Base-by-base conservation (phyloP, 2,888 invertebrate genomes). In the Uloborus plumipes region DNA sequence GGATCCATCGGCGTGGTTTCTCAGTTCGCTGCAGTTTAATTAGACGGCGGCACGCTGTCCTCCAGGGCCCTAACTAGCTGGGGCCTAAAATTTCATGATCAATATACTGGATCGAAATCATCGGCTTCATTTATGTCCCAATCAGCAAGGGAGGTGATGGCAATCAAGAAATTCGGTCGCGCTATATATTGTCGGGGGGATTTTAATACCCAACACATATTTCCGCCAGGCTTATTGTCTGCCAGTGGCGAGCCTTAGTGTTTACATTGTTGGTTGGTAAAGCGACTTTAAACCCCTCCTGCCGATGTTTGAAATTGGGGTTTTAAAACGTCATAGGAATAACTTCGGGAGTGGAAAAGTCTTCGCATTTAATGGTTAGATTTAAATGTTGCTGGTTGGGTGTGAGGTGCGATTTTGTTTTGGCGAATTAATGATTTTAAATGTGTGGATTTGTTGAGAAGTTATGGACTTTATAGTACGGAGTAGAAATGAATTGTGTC, bases 91-190 rank as follows among this genome's bases (percentile, higher is more conserved):
- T 72, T 79, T 66, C 72, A 69, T 74, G 78, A 78, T 78, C 78
- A 78, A 78, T 78, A 78, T 71, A 58, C 78, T 61, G 65, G 71
- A 59, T 53, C 59, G 70, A 70, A 81, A 81, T 81, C 66, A 81
- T 81, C 80, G 74, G 80, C 74, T 81, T 81, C 80, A 74, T 81
- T 81, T 81, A 65, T 81, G 80, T 74, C 80, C 74, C 80, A 81
- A 81, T 81, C 74, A 81, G 64, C 80, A 64, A 70, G 80, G 80
- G 80, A 81, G 80, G 74, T 64, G 67, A 49, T 62, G 53, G 74
- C 64, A 81, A 74, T 74, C 74, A 81, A 74, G 74, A 74, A 81
- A 80, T 58, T 53, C 70, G 26, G 70, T 47, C 64, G 49, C 64
- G 49, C 39, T 64, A 47, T 64, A 64, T 64, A 61, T 49, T 18